These are phyloP conservation scores for Excalfactoria chinensis DNA, from an alignment of 2,113 vertebrate genomes.

Conservation along the genomic window DNA sequence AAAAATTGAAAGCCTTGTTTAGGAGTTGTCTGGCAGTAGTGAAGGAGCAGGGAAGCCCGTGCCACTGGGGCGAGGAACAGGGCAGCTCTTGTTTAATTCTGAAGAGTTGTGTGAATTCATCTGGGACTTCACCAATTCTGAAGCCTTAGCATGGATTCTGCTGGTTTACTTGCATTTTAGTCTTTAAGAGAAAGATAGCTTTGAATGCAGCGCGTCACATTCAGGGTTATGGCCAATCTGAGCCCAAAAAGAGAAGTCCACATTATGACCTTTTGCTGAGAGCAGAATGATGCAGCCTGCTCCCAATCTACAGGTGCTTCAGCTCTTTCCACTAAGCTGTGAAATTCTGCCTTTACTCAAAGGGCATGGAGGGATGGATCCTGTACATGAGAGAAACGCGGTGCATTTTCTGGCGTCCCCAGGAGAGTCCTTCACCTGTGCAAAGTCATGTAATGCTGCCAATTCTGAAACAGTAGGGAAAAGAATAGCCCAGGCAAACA, in stretches of 20 bases:
- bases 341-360: not conserved
- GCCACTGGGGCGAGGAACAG: not conserved
- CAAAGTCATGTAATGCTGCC: too few species aligned
- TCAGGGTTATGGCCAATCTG: not conserved
- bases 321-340: not conserved
- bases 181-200: not conserved
- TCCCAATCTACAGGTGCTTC: not conserved
- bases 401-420: not conserved
- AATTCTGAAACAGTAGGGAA: not conserved
- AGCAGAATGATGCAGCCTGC: rapidly evolving
- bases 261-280: not conserved
- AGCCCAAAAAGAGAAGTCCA: not conserved
- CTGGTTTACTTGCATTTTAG: not conserved
- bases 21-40: not conserved
- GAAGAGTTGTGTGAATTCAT: not conserved
- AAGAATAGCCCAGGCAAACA: not conserved
- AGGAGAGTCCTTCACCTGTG: not conserved
- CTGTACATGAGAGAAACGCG: not conserved
- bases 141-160: not conserved
- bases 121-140: not conserved
- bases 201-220: not conserved
- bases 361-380: not conserved
- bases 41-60: not conserved
- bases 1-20: not conserved
- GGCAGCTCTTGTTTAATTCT: not conserved